Evolutionary conservation across 2,113 vertebrate genomes (phyloP).

Genomic region (Platysteira castanea): DNA sequence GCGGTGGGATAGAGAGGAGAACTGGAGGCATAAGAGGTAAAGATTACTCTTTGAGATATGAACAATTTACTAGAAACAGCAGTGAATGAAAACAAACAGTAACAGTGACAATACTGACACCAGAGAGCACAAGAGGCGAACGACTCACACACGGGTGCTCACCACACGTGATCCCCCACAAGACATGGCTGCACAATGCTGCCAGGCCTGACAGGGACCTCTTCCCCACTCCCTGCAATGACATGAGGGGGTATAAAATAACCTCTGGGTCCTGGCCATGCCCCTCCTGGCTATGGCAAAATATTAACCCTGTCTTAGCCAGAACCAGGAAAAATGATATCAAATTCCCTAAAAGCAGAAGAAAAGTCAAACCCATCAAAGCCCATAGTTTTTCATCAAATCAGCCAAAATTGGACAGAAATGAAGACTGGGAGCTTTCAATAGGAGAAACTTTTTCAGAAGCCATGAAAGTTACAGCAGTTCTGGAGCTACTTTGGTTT

Average conservation of each 20-base stretch:
- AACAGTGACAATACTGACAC: neutral
- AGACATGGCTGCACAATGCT: neutral
- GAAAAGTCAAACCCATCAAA: neutral
- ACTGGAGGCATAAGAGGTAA: neutral
- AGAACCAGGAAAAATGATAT: neutral
- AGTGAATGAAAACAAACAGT: neutral
- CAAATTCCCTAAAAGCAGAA: neutral
- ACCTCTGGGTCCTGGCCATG: neutral
- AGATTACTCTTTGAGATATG: neutral
- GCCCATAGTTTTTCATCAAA: neutral
- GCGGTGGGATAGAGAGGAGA: neutral
- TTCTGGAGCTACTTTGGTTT: neutral
- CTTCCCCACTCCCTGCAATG: neutral
- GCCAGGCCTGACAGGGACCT: neutral
- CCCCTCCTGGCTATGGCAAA: neutral
- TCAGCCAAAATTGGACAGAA: neutral
- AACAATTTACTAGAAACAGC: neutral
- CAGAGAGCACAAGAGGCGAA: neutral
- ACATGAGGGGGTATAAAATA: neutral
- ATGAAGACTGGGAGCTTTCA: neutral
- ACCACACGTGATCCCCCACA: fast-evolving
- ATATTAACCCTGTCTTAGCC: neutral
- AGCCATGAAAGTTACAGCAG: neutral
- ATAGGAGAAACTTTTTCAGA: neutral
- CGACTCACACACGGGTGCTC: fast-evolving